Conservation (phyloP, 2,113 vertebrate species). For the Narcine bancroftii region DNA sequence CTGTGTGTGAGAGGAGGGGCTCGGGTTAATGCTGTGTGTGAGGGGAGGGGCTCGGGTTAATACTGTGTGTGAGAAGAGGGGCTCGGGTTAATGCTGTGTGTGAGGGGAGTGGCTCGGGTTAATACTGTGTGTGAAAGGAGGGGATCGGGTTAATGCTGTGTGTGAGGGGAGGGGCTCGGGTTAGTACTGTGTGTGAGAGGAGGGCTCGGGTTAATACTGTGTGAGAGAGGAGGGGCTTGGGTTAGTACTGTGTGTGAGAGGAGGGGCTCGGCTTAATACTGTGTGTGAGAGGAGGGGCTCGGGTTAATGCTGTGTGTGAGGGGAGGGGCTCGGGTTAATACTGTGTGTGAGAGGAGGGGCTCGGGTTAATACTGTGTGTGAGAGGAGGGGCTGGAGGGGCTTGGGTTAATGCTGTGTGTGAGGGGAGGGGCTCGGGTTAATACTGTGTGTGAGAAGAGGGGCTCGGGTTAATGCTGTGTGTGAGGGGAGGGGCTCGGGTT, state of each 20-base stretch:
- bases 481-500: background rate
- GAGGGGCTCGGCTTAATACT: too few relatives aligned
- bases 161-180: background rate
- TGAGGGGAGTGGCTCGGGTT: too few relatives aligned
- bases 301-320: too few relatives aligned
- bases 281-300: background rate
- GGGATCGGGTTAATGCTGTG: too few relatives aligned
- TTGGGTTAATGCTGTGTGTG: too few relatives aligned
- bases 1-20: background rate
- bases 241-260: background rate
- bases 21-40: background rate
- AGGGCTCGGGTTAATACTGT: background rate
- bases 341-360: too few relatives aligned
- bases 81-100: too few relatives aligned
- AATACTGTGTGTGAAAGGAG: too few relatives aligned
- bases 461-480: background rate
- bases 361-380: too few relatives aligned
- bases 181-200: background rate
- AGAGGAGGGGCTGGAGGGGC: too few relatives aligned
- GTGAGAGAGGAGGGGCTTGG: background rate
- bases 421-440: background rate
- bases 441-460: background rate
- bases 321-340: too few relatives aligned
- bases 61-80: too few relatives aligned
- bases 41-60: background rate